Base-by-base conservation (phyloP, 2,797 vertebrate species). In the Dermochelys coriacea region DNA sequence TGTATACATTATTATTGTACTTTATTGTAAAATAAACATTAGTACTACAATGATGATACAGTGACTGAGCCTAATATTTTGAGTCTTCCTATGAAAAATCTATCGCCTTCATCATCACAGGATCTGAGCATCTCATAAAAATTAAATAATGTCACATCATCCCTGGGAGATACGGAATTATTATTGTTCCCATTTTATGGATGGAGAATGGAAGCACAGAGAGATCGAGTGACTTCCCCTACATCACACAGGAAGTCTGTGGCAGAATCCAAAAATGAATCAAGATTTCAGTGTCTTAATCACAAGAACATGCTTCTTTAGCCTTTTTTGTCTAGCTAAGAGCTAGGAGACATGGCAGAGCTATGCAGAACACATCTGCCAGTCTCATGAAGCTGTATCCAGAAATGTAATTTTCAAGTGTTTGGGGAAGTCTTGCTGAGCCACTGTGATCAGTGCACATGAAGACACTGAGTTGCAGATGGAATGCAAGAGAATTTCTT, bases 331-430 rank as follows among this genome's bases (percentile, higher is more conserved):
- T 87, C 89, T 87, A 78, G 93, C 84, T 12, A 16, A 91, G 85
- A 97, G 88, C 82, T 45, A 71, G 77, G 55, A 86, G 82, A 68
- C 80, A 92, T 8, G 85, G 87, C 54, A 90, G 81, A 92, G 86
- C 11, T 16, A 88, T 91, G 81, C 85, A 92, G 85, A 95, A 87
- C 80, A 89, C 89, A 89, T 94, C 91, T 95, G 93, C 82, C 91
- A 86, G 82, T 57, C 80, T 93, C 92, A 82, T 3, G 86, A 93
- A 93, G 51, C 93, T 84, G 41, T 71, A 85, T 23, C 3, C 5
- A 93, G 86, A 96, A 95, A 88, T 23, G 80, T 85, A 61, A 6
- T 96, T 97, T 90, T 83, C 86, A 94, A 94, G 75, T 54, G 91
- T 85, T 95, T 84, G 51, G 79, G 84, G 91, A 97, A 97, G 64